phyloP scores from a whole-genome alignment of 2,888 invertebrate species.

The Caenorhabditis becei region DNA sequence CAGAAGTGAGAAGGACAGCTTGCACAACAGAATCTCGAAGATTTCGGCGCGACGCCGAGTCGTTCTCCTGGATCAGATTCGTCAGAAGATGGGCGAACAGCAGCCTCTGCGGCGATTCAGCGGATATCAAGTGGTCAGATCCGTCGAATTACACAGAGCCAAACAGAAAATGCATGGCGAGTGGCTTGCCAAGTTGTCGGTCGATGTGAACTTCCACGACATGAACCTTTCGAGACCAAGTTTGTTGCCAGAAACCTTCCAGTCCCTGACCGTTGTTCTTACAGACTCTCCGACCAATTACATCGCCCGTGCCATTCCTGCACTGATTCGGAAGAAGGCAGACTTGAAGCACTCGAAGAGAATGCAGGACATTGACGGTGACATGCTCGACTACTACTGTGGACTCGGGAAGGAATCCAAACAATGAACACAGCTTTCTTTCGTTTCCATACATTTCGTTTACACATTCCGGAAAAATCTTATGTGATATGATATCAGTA shows the following conservation, averaged over 20 bases:
- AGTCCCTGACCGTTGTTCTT: not conserved
- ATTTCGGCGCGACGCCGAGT: slow-evolving; percentile 32
- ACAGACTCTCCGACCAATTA: slow-evolving; percentile 43
- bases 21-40: slow-evolving; percentile 22
- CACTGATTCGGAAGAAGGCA: slow-evolving; percentile 37
- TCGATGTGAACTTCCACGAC: slow-evolving; percentile 42
- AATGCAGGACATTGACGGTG: slow-evolving; percentile 41
- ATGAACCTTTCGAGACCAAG: slow-evolving; percentile 53
- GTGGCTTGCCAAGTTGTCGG: slow-evolving; percentile 33
- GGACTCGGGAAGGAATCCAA: slow-evolving; percentile 32
- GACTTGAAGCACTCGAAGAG: slow-evolving; percentile 42
- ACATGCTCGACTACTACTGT: slow-evolving; percentile 23
- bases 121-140: slow-evolving; percentile 39
- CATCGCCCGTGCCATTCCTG: slow-evolving; percentile 31
- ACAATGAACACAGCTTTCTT: slow-evolving; percentile 2
- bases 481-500: no score
- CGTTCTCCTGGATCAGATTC: slow-evolving; percentile 40
- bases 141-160: slow-evolving; percentile 39
- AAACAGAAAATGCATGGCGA: slow-evolving; percentile 29
- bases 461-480: no score
- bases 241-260: slow-evolving; percentile 7
- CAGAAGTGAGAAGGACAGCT: slow-evolving; percentile 11
- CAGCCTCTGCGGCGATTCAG: slow-evolving; percentile 35
- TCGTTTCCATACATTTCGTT: slow-evolving; percentile 27
- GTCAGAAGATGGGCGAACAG: slow-evolving; percentile 44